Percentiles rank a stretch among this genome's conserved stretches.
Conservation (phyloP, 2,797 vertebrate species). For the Clarias pachynema region DNA sequence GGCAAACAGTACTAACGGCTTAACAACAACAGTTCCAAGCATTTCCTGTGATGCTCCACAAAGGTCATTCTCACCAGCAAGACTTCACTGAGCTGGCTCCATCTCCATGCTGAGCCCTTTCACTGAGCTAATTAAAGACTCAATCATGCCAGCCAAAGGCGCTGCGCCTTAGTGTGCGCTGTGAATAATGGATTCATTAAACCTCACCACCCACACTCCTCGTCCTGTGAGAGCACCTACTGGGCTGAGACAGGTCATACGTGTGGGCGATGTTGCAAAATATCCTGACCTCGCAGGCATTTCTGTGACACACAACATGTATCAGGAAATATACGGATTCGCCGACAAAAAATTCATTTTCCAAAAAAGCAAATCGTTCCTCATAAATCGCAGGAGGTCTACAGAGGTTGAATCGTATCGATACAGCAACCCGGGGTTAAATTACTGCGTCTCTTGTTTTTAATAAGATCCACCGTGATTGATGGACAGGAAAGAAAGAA, state of each 20-base stretch:
- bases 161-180: slow-evolving; percentile 43
- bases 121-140: slow-evolving; percentile 51
- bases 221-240: background rate
- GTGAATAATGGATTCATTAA: slow-evolving; percentile 62
- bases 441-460: background rate
- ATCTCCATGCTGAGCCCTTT: slow-evolving; percentile 50
- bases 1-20: background rate
- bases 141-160: slow-evolving; percentile 33
- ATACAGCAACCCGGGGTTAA: background rate
- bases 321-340: background rate
- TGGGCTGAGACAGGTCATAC: background rate
- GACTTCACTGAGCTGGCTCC: slow-evolving; percentile 13
- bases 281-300: background rate
- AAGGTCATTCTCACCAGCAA: slow-evolving; percentile 42
- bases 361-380: background rate
- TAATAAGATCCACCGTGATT: background rate
- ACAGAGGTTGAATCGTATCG: background rate
- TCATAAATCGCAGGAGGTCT: too few relatives aligned
- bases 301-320: background rate
- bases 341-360: background rate
- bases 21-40: slow-evolving; percentile 5
- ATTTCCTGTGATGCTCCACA: slow-evolving; percentile 24
- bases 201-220: background rate
- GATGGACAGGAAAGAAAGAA: background rate
- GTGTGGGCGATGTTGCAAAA: background rate